Conservation (phyloP, 2,797 vertebrate species). For the Percopsis omiscomaycus region DNA sequence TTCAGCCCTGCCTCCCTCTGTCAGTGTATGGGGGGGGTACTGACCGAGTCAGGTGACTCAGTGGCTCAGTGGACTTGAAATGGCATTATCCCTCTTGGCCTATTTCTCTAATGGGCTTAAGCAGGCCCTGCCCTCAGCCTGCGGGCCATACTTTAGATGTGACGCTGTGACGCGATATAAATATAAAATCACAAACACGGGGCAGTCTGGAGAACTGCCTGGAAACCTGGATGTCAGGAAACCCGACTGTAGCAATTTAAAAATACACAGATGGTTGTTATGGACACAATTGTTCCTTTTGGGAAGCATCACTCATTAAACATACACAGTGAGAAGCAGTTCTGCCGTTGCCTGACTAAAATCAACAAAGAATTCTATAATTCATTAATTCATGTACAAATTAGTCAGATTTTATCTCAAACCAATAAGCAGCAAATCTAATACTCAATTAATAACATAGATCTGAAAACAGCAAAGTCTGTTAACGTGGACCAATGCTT, state of each 20-base stretch:
- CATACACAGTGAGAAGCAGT: too few species aligned
- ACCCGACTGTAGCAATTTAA: not conserved
- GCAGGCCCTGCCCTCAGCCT: slow-evolving; percentile 36
- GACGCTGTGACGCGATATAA: slow-evolving; percentile 27
- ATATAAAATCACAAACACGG: slow-evolving; percentile 28
- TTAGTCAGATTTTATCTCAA: too few species aligned
- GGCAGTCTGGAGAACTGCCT: slow-evolving; percentile 1
- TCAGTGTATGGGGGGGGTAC: slow-evolving; percentile 30
- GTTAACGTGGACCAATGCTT: too few species aligned
- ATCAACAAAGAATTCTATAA: too few species aligned
- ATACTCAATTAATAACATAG: too few species aligned
- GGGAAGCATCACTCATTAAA: too few species aligned
- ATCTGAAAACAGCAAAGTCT: too few species aligned
- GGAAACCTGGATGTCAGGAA: not conserved
- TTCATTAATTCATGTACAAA: too few species aligned
- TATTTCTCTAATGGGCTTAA: slow-evolving; percentile 79
- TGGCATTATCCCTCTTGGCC: slow-evolving; percentile 71
- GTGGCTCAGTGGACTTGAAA: slow-evolving; percentile 39
- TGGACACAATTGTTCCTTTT: too few species aligned
- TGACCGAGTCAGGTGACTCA: slow-evolving; percentile 54
- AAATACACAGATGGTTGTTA: too few species aligned
- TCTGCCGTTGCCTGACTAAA: too few species aligned
- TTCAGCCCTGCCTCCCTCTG: not conserved
- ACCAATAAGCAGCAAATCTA: too few species aligned
- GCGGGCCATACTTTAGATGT: slow-evolving; percentile 27